These are phyloP conservation scores for Gallinago jamesoni DNA, from an alignment of 2,113 vertebrate species.

Conservation along the genomic window DNA sequence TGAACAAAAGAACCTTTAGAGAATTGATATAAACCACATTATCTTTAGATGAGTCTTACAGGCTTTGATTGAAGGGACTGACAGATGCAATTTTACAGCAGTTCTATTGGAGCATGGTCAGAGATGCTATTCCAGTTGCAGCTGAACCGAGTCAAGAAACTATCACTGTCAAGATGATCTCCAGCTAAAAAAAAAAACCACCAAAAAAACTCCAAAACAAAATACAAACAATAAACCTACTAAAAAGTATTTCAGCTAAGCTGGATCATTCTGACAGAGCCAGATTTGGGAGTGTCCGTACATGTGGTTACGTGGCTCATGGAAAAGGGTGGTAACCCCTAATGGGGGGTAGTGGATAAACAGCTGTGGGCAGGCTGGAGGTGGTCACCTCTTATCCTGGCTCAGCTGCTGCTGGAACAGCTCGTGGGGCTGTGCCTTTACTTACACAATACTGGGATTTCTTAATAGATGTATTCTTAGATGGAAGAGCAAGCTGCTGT, in stretches of 20 bases:
- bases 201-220: neutral
- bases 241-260: neutral
- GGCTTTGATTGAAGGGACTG: neutral
- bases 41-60: neutral
- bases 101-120: neutral
- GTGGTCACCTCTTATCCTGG: constrained; percentile 50
- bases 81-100: neutral
- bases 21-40: neutral
- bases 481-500: neutral
- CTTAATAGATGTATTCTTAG: constrained; percentile 12
- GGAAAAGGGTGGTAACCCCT: constrained; percentile 63
- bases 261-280: constrained; percentile 9
- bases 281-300: constrained; percentile 54
- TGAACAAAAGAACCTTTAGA: neutral
- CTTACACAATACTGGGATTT: constrained; percentile 33
- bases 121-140: constrained; percentile 20
- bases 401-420: constrained; percentile 34
- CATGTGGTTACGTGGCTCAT: constrained; percentile 54
- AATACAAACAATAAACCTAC: constrained; percentile 28
- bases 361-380: constrained; percentile 46
- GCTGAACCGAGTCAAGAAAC: constrained; percentile 29
- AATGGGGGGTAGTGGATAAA: constrained; percentile 49
- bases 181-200: neutral
- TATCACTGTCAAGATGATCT: constrained; percentile 11
- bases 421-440: neutral